phyloP scores from a whole-genome alignment of 2,797 vertebrate species.

The Microctenopoma stevenorrisi region DNA sequence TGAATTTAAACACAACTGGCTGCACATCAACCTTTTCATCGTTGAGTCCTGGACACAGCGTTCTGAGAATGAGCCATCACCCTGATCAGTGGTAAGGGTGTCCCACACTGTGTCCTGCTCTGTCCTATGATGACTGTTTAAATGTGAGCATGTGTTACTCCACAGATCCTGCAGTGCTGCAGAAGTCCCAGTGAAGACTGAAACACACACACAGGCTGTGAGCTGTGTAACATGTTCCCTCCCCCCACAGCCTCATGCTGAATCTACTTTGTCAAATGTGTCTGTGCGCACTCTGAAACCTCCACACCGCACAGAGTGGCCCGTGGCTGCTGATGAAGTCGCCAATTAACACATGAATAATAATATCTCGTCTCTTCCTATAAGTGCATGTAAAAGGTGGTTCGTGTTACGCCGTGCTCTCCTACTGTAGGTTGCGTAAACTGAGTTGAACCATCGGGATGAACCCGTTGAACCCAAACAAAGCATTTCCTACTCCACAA shows the following conservation, averaged over 20 bases:
- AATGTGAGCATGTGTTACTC: constrained; percentile 10
- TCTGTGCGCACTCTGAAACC: constrained; percentile 2
- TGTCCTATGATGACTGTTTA: neutral
- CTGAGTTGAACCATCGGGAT: constrained; percentile 43
- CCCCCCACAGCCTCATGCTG: constrained; percentile 8
- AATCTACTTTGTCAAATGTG: neutral
- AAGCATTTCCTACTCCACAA: constrained; percentile 38
- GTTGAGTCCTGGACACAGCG: neutral
- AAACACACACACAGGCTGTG: constrained; percentile 4
- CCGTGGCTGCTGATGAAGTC: neutral
- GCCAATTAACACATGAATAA: neutral
- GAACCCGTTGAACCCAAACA: constrained; percentile 58
- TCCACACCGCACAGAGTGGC: neutral
- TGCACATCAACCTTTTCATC: neutral
- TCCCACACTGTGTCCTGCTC: neutral
- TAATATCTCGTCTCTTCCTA: constrained; percentile 18
- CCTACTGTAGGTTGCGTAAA: constrained; percentile 25
- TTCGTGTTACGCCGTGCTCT: constrained; percentile 1
- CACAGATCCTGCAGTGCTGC: neutral
- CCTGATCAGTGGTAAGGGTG: neutral
- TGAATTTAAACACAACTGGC: neutral
- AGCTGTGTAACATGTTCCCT: constrained; percentile 9
- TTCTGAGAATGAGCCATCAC: neutral
- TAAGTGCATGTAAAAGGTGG: constrained; percentile 15
- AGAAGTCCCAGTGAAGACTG: constrained; percentile 1